Percentiles rank a stretch among this genome's conserved stretches.
Conservation (phyloP, 2,888 invertebrate genomes). For the Eristalis intricaria region DNA sequence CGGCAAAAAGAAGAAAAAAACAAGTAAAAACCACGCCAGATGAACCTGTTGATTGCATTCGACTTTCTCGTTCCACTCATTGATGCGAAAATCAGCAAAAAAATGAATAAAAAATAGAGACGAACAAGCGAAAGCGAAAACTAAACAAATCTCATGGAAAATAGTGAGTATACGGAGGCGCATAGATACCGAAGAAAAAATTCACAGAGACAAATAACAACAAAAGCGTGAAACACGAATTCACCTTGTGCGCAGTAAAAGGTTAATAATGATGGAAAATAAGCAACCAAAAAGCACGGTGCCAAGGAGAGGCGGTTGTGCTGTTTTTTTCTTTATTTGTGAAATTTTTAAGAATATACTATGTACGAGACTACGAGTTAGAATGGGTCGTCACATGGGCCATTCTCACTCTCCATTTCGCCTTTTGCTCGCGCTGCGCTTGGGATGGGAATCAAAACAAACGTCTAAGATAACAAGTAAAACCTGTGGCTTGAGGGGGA, state of each 20-base stretch:
- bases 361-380: not conserved
- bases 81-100: constrained; percentile 30
- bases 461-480: constrained; percentile 12
- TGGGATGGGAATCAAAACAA: constrained; percentile 44
- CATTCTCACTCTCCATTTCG: not conserved
- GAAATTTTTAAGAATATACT: constrained; percentile 23
- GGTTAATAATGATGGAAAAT: constrained; percentile 59
- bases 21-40: constrained; percentile 6
- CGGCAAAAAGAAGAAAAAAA: not conserved
- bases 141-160: constrained; percentile 14
- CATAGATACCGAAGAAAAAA: constrained; percentile 30
- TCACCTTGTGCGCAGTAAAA: constrained; percentile 67
- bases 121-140: constrained; percentile 58
- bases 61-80: constrained; percentile 51
- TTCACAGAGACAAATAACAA: constrained; percentile 56
- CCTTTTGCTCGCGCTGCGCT: not conserved
- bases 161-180: constrained; percentile 7
- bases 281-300: constrained; percentile 36
- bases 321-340: constrained; percentile 15
- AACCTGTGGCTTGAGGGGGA: not conserved
- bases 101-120: constrained; percentile 38
- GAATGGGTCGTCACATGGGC: constrained; percentile 20
- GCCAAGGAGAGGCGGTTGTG: constrained; percentile 43
- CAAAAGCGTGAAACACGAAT: constrained; percentile 57
- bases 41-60: constrained; percentile 61